phyloP scores from a whole-genome alignment of 2,113 vertebrate genomes.

The Trochalopteron elliotii region DNA sequence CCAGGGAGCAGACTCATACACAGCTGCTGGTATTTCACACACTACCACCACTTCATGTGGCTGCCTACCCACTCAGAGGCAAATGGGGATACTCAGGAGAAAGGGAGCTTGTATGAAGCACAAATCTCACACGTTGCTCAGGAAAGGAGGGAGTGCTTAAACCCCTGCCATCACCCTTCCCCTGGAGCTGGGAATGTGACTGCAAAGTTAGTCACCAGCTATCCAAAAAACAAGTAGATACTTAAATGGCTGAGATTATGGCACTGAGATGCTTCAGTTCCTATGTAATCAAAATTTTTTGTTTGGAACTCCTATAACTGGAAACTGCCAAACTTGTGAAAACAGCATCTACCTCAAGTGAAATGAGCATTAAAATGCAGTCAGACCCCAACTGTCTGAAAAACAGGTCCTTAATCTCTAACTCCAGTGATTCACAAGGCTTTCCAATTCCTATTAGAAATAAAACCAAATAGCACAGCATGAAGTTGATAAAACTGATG shows the following conservation, averaged over 20 bases:
- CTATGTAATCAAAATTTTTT: not conserved
- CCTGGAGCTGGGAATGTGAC: not conserved
- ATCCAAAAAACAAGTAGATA: not conserved
- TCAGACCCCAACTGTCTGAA: not conserved
- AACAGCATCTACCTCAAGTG: not conserved
- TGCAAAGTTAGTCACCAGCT: not conserved
- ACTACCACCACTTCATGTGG: not conserved
- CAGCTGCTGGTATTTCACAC: not conserved
- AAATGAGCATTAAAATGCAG: not conserved
- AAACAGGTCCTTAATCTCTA: not conserved
- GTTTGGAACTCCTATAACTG: not conserved
- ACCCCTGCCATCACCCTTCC: not conserved
- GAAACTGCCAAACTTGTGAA: not conserved
- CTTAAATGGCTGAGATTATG: not conserved
- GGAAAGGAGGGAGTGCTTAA: not conserved
- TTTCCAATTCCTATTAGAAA: not conserved
- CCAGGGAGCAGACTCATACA: not conserved
- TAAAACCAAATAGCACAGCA: not conserved
- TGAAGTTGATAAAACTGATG: conserved; percentile 13
- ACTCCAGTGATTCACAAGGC: not conserved
- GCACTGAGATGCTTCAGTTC: not conserved
- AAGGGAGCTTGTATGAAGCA: not conserved
- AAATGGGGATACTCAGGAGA: not conserved
- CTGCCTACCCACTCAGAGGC: not conserved
- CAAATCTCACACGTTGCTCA: not conserved